Evolutionary conservation across 2,797 vertebrate species (phyloP), one percentile per base, ranked within the genome.

Genomic region (Gorsachius magnificus): DNA sequence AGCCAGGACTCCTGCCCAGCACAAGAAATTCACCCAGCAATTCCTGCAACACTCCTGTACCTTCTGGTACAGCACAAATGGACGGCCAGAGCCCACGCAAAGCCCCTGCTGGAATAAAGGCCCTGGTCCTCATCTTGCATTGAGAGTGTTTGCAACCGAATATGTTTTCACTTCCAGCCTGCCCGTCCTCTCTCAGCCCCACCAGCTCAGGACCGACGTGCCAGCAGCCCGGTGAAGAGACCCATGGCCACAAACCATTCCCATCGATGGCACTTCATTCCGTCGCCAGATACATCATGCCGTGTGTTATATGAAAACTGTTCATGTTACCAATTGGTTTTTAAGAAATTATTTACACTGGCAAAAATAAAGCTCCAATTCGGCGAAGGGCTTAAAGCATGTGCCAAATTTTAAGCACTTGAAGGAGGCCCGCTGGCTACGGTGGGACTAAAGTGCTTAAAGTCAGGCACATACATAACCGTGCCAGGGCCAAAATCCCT

Each of bases 401-500:
- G 51, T 45, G 24, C 65, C 93, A 76, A 13, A 46, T 58, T 83
- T 81, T 9, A 72, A 80, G 65, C 8, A 2, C 28, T 43, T 43
- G 45, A 53, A 72, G 87, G 72, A 93, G 54, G 61, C 58, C 61
- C 16, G 2, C 36, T 79, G 84, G 65, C 76, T 81, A 25, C 10
- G 1, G 41, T 22, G 18, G 69, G 79, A 53, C 72, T 54, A 6
- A 65, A 29, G 58, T 5, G 45, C 91, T 64, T 41, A 9, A 90
- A 93, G 72, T 70, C 79, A 71, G 84, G 72, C 93, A 43, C 53
- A 70, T 31, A 63, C 4, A 0, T 77, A 87, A 75, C 35, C 79
- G 64, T 5, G 2, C 58, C 68, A 26, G 87, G 96, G 93, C 87
- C 91, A 96, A 96, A 85, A 83, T 83, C 72, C 70, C 87, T 48